Percentiles rank a stretch among this genome's conserved stretches.
phyloP scores from a whole-genome alignment of 2,113 vertebrate species.

The Tragelaphus strepsiceros region DNA sequence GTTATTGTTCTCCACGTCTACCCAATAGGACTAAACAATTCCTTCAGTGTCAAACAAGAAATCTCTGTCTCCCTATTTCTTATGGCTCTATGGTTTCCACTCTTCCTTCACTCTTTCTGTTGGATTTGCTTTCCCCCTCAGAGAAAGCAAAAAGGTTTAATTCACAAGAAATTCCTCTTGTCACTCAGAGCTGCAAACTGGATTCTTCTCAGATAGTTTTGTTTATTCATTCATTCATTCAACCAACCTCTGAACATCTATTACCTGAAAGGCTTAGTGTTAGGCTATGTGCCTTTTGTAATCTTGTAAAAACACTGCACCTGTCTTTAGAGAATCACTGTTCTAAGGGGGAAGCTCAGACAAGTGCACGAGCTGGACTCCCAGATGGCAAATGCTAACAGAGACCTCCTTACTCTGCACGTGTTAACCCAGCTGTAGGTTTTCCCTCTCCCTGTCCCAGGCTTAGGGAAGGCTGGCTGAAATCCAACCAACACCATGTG shows the following conservation, averaged over 20 bases:
- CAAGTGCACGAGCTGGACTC: neutral
- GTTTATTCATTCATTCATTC: neutral
- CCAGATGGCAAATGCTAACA: neutral
- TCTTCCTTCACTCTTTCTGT: neutral
- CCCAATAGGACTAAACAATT: neutral
- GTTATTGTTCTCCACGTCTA: neutral
- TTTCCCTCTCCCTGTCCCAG: neutral
- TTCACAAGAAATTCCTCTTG: neutral
- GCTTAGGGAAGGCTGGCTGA: neutral
- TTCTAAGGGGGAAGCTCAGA: neutral
- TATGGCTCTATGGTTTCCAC: neutral
- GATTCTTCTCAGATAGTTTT: neutral
- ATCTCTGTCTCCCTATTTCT: neutral
- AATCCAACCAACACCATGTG: slow-evolving; percentile 21
- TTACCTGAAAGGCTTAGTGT: neutral
- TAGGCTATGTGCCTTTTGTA: neutral
- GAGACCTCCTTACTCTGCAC: neutral
- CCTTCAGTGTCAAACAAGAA: neutral
- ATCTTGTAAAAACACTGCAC: neutral
- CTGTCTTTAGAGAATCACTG: neutral
- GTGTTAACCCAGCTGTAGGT: neutral
- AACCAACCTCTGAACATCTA: neutral
- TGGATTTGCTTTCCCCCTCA: neutral
- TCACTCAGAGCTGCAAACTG: neutral
- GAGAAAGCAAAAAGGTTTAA: neutral